phyloP scores from a whole-genome alignment of 2,888 invertebrate genomes.

The Notodonta dromedarius region DNA sequence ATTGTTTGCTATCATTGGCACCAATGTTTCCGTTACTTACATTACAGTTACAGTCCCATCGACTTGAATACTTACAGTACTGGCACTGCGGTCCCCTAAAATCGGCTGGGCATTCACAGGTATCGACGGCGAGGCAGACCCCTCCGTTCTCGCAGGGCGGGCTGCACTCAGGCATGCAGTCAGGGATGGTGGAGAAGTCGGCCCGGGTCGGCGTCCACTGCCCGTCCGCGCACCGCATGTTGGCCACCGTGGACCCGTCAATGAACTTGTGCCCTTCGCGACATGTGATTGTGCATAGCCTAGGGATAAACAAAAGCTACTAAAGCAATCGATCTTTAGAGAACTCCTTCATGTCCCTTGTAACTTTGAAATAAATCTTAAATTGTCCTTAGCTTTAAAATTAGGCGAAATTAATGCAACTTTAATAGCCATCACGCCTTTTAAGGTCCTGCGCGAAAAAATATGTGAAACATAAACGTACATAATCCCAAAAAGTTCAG shows the following conservation, averaged over 20 bases:
- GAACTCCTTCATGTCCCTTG: no score
- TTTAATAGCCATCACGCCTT: no score
- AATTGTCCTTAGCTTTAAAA: no score
- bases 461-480: no score
- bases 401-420: no score
- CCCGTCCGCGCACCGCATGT: conserved; percentile 88
- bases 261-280: conserved; percentile 87
- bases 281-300: conserved; percentile 88
- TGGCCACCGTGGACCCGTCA: conserved; percentile 88
- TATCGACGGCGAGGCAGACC: conserved; percentile 89
- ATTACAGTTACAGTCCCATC: no score
- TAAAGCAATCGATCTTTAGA: no score
- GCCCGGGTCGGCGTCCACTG: conserved; percentile 88
- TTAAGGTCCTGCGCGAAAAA: no score
- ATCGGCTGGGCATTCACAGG: conserved; percentile 90
- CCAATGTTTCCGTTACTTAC: no score
- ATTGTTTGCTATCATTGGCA: no score
- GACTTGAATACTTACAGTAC: conserved; percentile 71
- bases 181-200: conserved; percentile 86
- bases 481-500: no score
- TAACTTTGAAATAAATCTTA: no score
- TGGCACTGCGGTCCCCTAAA: conserved; percentile 90
- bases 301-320: conserved; percentile 43
- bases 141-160: conserved; percentile 93
- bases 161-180: conserved; percentile 86